Evolutionary conservation across 2,888 invertebrate species (phyloP).

Genomic region (Leucophenga montana): DNA sequence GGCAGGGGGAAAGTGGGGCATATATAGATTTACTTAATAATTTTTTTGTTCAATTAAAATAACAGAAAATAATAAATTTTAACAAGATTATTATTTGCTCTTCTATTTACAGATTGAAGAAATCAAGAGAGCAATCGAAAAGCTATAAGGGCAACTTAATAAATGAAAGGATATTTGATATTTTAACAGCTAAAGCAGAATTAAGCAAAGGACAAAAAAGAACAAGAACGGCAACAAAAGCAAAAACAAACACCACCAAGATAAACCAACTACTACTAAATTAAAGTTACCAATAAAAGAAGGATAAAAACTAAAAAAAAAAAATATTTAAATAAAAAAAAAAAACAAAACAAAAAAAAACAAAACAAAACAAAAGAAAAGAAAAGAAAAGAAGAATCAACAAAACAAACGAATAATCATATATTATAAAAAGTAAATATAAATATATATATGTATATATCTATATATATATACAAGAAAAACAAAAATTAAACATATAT

Average conservation of each 20-base stretch:
- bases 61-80: too few species aligned
- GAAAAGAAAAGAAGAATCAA: conserved; percentile 26
- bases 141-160: conserved; percentile 50
- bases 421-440: conserved; percentile 47
- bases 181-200: conserved; percentile 43
- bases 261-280: conserved; percentile 71
- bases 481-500: conserved; percentile 19
- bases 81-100: background rate
- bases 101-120: conserved; percentile 62
- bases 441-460: conserved; percentile 36
- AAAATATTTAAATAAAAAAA: conserved; percentile 31
- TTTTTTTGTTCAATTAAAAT: too few species aligned
- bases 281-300: conserved; percentile 44
- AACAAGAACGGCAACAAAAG: conserved; percentile 30
- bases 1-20: too few species aligned
- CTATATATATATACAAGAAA: conserved; percentile 36
- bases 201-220: conserved; percentile 9
- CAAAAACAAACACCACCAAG: conserved; percentile 66
- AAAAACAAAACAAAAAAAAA: conserved; percentile 14
- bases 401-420: conserved; percentile 63
- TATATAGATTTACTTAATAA: too few species aligned
- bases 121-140: conserved; percentile 68
- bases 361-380: conserved; percentile 21
- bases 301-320: conserved; percentile 36
- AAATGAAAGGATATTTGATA: conserved; percentile 38